Conservation (phyloP, 92 coral and sea anemone genomes). For the Parazoanthus darwini region DNA sequence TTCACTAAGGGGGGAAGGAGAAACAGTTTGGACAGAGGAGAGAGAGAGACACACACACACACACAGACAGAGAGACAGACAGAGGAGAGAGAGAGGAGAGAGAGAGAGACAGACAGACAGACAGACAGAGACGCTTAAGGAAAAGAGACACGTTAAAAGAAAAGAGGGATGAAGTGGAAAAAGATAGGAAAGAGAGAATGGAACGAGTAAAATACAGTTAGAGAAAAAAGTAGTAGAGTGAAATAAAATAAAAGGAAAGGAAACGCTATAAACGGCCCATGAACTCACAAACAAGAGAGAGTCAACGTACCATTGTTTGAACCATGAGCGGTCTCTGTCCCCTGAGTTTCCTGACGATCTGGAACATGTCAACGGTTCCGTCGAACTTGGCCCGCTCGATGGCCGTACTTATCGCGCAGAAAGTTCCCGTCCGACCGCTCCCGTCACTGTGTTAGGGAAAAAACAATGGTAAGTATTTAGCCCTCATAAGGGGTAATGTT, state of each 20-base stretch:
- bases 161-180: too few relatives aligned
- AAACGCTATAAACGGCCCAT: not conserved
- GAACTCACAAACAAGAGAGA: not conserved
- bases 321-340: constrained; percentile 96
- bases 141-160: too few relatives aligned
- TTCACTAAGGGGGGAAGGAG: too few relatives aligned
- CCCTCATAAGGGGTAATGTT: not conserved
- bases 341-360: constrained; percentile 88
- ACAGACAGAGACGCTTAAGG: too few relatives aligned
- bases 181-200: not conserved
- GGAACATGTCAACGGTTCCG: constrained; percentile 85
- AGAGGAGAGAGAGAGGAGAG: too few relatives aligned
- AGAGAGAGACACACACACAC: too few relatives aligned
- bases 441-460: constrained; percentile 72
- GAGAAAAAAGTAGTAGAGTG: not conserved
- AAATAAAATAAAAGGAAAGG: not conserved
- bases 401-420: constrained; percentile 89
- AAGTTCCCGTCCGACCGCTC: constrained; percentile 95
- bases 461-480: not conserved
- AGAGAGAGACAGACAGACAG: too few relatives aligned
- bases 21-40: too few relatives aligned
- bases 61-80: too few relatives aligned
- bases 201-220: not conserved
- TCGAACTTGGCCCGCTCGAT: constrained; percentile 92
- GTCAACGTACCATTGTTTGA: constrained; percentile 71